A percentile compares a stretch with the other conserved stretches of the same genome.
phyloP scores from a whole-genome alignment of 2,797 vertebrate genomes.

The Remorina albescens region DNA sequence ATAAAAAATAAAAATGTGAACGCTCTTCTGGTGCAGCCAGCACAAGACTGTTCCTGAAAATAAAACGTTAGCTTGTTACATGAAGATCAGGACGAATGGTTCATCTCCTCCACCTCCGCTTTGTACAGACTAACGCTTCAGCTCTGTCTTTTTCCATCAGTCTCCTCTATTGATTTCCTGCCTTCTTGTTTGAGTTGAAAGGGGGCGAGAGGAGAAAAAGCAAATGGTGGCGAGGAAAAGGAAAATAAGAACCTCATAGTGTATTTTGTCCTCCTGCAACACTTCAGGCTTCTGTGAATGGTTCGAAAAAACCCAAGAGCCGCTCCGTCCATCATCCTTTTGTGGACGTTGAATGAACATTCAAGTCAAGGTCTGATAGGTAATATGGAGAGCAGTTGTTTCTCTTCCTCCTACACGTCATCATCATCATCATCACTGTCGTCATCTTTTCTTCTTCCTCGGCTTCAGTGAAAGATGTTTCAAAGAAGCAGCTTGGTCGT shows the following conservation, averaged over 20 bases:
- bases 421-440: neutral
- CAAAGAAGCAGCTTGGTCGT: no score
- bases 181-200: neutral
- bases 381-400: no score
- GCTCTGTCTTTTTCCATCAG: neutral
- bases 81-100: neutral
- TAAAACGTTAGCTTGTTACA: neutral
- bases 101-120: neutral
- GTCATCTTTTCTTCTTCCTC: neutral
- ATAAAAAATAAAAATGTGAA: no score
- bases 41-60: neutral
- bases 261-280: neutral
- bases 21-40: neutral
- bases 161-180: slow-evolving; percentile 13
- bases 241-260: neutral
- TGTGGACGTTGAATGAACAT: neutral
- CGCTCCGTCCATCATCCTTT: no score
- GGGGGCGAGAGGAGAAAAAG: no score
- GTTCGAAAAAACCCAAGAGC: neutral
- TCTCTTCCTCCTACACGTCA: neutral
- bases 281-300: no score
- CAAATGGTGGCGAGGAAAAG: neutral
- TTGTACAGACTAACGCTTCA: neutral
- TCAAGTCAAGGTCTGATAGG: neutral
- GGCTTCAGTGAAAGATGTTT: no score